Evolutionary conservation across 2,888 invertebrate genomes (phyloP).

Genomic region (Thymelicus sylvestris): DNA sequence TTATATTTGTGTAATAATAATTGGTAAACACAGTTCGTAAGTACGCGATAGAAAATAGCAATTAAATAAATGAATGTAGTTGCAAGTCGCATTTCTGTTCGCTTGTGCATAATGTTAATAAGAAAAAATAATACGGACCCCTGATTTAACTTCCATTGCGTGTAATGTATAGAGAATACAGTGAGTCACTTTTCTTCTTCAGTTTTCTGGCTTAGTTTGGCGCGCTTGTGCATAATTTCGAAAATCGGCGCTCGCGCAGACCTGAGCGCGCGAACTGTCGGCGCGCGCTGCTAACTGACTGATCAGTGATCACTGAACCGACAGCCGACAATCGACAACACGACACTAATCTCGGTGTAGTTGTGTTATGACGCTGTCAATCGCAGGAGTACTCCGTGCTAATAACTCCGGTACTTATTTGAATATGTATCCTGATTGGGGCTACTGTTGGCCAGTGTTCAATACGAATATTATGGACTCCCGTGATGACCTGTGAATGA

Average conservation of each 20-base stretch:
- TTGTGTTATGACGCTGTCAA: slow-evolving; percentile 15
- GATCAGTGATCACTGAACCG: slow-evolving; percentile 54
- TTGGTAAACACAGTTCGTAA: neutral
- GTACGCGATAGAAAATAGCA: slow-evolving; percentile 1
- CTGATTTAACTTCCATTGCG: slow-evolving; percentile 57
- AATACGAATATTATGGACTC: too few relatives aligned
- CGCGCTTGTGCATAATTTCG: slow-evolving; percentile 22
- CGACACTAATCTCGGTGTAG: slow-evolving; percentile 11
- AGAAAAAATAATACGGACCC: slow-evolving; percentile 54
- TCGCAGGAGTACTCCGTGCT: neutral
- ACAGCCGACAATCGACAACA: slow-evolving; percentile 5
- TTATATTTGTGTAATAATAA: neutral
- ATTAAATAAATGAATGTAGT: neutral
- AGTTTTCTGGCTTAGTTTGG: slow-evolving; percentile 8
- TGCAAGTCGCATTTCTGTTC: slow-evolving; percentile 10
- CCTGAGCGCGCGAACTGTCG: slow-evolving; percentile 58
- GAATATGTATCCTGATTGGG: neutral
- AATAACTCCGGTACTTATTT: neutral
- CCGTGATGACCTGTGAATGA: too few relatives aligned
- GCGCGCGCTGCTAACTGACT: slow-evolving; percentile 50
- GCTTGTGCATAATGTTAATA: slow-evolving; percentile 18
- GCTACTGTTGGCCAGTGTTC: too few relatives aligned
- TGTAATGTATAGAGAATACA: slow-evolving; percentile 18
- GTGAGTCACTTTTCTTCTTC: slow-evolving; percentile 42
- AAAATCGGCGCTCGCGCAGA: slow-evolving; percentile 48